These are phyloP conservation scores for Mustela nigripes DNA, from an alignment of 2,113 vertebrate genomes.

Conservation along the genomic window DNA sequence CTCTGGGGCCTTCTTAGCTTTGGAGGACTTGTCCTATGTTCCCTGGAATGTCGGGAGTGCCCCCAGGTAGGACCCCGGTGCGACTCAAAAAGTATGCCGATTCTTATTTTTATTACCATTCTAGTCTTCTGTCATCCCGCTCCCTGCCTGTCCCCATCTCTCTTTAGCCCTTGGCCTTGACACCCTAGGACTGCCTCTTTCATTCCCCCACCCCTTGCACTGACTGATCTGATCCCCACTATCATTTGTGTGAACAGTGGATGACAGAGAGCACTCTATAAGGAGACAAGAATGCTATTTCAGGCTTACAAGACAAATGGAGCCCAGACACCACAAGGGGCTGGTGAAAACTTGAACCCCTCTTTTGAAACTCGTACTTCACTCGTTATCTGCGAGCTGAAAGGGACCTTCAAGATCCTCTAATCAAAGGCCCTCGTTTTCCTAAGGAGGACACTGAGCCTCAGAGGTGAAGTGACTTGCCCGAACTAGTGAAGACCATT, in stretches of 20 bases:
- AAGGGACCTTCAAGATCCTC: not conserved
- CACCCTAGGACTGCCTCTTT: not conserved
- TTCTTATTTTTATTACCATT: not conserved
- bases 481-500: not conserved
- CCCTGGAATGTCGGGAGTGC: not conserved
- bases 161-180: not conserved
- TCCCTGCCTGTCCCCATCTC: not conserved
- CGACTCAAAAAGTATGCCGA: not conserved
- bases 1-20: not conserved
- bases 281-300: slow-evolving; percentile 22
- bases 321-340: not conserved
- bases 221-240: not conserved
- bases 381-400: not conserved
- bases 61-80: not conserved
- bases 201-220: not conserved
- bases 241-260: not conserved
- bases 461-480: slow-evolving; percentile 2
- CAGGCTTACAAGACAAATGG: not conserved
- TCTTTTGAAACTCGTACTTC: slow-evolving; percentile 51
- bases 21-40: not conserved
- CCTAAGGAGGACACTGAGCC: not conserved
- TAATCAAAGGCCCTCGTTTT: not conserved
- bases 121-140: not conserved
- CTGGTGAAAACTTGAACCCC: slow-evolving; percentile 6
- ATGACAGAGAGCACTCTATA: not conserved